Conservation (phyloP, 2,888 invertebrate species). For the Mystacides longicornis region DNA sequence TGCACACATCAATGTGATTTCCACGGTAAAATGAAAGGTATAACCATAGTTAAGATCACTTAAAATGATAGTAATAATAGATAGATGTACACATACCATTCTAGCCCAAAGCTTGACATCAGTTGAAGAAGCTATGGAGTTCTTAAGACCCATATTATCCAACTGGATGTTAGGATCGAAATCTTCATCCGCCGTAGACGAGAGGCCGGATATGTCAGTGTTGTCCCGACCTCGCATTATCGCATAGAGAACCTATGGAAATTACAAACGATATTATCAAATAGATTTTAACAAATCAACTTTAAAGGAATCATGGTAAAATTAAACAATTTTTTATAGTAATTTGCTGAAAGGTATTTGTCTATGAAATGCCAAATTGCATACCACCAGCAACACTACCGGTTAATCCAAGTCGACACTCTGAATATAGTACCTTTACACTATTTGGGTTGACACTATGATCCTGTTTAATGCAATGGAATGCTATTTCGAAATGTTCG, state of each 20-base stretch:
- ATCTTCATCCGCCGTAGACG: slow-evolving; percentile 54
- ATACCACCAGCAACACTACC: neutral
- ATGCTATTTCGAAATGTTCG: too few relatives aligned
- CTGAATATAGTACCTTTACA: too few relatives aligned
- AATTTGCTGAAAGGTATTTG: neutral
- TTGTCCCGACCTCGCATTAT: slow-evolving; percentile 51
- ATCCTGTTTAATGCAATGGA: too few relatives aligned
- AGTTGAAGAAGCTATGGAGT: slow-evolving; percentile 39
- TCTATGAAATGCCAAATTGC: neutral
- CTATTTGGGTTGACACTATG: too few relatives aligned
- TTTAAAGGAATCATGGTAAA: neutral
- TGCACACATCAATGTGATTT: too few relatives aligned
- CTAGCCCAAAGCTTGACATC: slow-evolving; percentile 48
- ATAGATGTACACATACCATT: slow-evolving; percentile 33
- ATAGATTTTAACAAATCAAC: too few relatives aligned
- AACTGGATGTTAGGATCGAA: slow-evolving; percentile 66
- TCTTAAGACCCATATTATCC: slow-evolving; percentile 57
- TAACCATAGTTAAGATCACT: too few relatives aligned
- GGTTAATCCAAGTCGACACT: too few relatives aligned
- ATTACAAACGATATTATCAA: too few relatives aligned
- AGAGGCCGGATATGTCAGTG: slow-evolving; percentile 46
- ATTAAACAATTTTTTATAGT: neutral
- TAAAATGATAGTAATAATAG: too few relatives aligned
- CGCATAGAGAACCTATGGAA: slow-evolving; percentile 54
- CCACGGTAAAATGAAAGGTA: too few relatives aligned